These are phyloP conservation scores for Nyleta sp. DNA, from an alignment of 2,888 invertebrate genomes.

Conservation along the genomic window DNA sequence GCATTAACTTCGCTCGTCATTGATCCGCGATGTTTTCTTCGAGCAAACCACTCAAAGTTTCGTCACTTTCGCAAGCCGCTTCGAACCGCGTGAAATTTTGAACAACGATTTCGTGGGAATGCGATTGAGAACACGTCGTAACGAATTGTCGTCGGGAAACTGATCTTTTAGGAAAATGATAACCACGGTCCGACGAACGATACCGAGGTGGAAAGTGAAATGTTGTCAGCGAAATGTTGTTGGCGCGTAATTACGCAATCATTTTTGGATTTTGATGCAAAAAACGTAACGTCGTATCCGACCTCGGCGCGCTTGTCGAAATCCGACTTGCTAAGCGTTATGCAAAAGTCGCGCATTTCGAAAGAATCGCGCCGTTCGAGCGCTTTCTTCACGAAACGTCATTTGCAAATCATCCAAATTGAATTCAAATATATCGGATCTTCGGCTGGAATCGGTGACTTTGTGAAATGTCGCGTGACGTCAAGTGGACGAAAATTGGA, in stretches of 20 bases:
- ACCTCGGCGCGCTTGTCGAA: conserved; percentile 19
- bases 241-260: background rate
- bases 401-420: conserved; percentile 40
- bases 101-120: no score
- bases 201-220: no score
- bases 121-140: no score
- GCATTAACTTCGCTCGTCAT: no score
- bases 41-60: no score
- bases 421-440: conserved; percentile 27
- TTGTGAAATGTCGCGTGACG: conserved; percentile 19
- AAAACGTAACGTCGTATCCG: background rate
- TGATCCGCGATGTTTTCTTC: no score
- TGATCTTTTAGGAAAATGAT: no score
- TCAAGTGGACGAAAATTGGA: conserved; percentile 16
- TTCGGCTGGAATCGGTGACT: conserved; percentile 18
- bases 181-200: no score
- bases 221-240: no score
- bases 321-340: conserved; percentile 28
- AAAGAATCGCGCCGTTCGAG: conserved; percentile 28
- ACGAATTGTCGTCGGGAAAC: no score
- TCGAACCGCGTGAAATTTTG: no score
- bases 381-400: conserved; percentile 14
- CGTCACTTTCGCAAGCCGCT: no score
- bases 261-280: background rate
- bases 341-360: conserved; percentile 35